Evolutionary conservation across 2,888 invertebrate genomes (phyloP).

Genomic region (Onchidella celtica): DNA sequence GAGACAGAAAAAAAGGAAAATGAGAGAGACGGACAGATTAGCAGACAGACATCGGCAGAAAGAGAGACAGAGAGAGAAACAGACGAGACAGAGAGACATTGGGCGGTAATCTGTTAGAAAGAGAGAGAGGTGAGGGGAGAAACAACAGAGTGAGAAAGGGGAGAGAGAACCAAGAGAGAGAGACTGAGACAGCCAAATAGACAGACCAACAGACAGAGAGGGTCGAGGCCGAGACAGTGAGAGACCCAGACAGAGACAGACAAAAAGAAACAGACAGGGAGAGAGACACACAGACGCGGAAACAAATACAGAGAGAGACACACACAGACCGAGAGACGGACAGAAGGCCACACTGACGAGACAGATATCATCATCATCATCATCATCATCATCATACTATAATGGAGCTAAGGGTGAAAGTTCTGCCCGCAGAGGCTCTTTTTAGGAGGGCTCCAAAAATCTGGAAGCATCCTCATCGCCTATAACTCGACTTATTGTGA

Average conservation of each 20-base stretch:
- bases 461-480: too few relatives aligned
- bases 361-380: too few relatives aligned
- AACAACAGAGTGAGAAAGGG: not conserved
- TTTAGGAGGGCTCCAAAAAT: too few relatives aligned
- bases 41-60: not conserved
- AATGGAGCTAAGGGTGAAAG: too few relatives aligned
- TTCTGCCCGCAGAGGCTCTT: too few relatives aligned
- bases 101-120: not conserved
- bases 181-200: not conserved
- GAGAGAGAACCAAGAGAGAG: not conserved
- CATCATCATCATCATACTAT: too few relatives aligned
- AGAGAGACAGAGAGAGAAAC: not conserved
- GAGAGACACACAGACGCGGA: not conserved
- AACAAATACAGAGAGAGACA: conserved; percentile 8
- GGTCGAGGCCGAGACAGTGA: not conserved
- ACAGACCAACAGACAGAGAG: not conserved
- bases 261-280: not conserved
- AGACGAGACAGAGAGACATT: not conserved
- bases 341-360: too few relatives aligned
- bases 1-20: not conserved
- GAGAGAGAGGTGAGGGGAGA: not conserved
- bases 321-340: conserved; percentile 6
- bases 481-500: too few relatives aligned
- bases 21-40: not conserved
- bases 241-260: not conserved